Evolutionary conservation across 2,888 invertebrate genomes (phyloP).

Genomic region (Apoderus coryli): DNA sequence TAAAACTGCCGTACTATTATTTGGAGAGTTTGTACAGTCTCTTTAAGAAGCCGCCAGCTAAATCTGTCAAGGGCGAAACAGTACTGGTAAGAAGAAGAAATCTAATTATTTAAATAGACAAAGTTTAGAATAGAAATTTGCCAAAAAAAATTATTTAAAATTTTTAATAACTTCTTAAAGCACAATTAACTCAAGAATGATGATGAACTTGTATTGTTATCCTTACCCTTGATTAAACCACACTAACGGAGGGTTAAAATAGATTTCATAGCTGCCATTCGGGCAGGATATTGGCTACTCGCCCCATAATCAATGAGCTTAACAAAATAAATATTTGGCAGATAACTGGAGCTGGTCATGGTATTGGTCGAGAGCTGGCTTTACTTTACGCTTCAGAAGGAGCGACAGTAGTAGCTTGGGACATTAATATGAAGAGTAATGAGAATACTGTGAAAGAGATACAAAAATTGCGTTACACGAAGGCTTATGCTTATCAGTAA

Average conservation of each 20-base stretch:
- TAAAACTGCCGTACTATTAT: background rate
- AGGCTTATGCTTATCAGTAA: slow-evolving; percentile 34
- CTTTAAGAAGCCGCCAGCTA: slow-evolving; percentile 14
- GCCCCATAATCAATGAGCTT: too few species aligned
- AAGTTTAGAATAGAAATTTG: too few species aligned
- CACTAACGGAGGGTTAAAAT: too few species aligned
- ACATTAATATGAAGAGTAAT: slow-evolving; percentile 57
- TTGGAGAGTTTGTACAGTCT: background rate
- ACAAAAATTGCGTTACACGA: slow-evolving; percentile 31
- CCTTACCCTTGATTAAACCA: slow-evolving; percentile 14
- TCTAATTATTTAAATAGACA: too few species aligned
- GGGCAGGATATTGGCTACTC: too few species aligned
- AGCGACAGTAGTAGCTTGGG: slow-evolving; percentile 61
- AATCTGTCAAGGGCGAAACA: slow-evolving; percentile 52
- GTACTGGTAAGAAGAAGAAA: slow-evolving; percentile 48
- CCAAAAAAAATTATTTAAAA: too few species aligned
- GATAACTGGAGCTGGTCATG: slow-evolving; percentile 79
- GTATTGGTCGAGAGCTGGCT: slow-evolving; percentile 68
- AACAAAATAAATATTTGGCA: too few species aligned
- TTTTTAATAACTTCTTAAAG: too few species aligned
- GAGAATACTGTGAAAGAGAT: slow-evolving; percentile 49
- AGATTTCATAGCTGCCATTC: too few species aligned
- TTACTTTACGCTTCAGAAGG: slow-evolving; percentile 56
- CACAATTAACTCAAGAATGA: too few species aligned
- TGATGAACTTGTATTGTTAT: too few species aligned